Percentiles rank a stretch among this genome's conserved stretches.
Evolutionary conservation across 2,797 vertebrate genomes (phyloP).

Genomic region (Dipus sagitta): DNA sequence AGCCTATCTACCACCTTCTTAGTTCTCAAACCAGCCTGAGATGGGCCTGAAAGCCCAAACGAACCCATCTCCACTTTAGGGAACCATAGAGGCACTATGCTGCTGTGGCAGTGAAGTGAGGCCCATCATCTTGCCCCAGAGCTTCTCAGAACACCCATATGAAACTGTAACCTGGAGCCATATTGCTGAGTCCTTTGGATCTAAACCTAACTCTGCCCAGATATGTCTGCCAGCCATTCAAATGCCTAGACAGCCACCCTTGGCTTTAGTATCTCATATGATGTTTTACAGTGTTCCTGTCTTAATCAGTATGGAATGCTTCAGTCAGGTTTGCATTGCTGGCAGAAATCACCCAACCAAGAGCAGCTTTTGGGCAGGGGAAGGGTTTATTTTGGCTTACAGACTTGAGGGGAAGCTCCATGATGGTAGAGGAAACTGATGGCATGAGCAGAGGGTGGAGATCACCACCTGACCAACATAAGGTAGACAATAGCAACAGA

Average conservation of each 20-base stretch:
- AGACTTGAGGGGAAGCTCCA: too few relatives aligned
- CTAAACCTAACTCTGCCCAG: background rate
- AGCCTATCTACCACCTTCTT: rapidly evolving
- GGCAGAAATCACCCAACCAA: too few relatives aligned
- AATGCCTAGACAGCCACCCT: background rate
- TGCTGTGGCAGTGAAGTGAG: background rate
- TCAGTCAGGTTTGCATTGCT: too few relatives aligned
- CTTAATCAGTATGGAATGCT: background rate
- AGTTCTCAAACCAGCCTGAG: background rate
- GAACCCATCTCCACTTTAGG: background rate
- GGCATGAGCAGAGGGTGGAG: too few relatives aligned
- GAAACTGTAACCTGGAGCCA: background rate
- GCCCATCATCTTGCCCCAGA: background rate
- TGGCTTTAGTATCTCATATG: background rate
- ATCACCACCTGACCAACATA: too few relatives aligned
- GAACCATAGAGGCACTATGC: background rate
- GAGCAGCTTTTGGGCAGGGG: too few relatives aligned
- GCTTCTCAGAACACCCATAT: background rate
- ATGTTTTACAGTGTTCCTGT: background rate
- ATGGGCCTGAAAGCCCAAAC: background rate
- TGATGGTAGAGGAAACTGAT: too few relatives aligned
- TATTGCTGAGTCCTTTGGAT: background rate
- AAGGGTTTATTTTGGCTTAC: too few relatives aligned
- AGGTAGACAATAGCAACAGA: too few relatives aligned
- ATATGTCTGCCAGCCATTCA: background rate